Evolutionary conservation across 2,888 invertebrate genomes (phyloP), one percentile per base, ranked within the genome.

Genomic region (Acrobasis suavella): DNA sequence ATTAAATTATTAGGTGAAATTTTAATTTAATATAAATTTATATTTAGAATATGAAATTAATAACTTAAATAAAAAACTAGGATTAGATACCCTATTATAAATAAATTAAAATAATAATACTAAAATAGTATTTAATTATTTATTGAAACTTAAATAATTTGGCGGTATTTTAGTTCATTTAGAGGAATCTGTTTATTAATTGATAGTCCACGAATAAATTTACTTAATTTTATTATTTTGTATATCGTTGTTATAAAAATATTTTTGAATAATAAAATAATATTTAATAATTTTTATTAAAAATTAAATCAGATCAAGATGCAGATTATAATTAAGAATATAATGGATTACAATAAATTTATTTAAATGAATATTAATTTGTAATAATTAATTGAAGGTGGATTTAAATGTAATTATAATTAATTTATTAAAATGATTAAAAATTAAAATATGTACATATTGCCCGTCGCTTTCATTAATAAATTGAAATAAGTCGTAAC

Each of bases 401-500:
- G 94, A 95, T 95, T 95, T 95, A 93, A 93, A 87, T 93, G 94
- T 95, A 95, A 94, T 93, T 90, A 92, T 85, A 77, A 83, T 85
- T 80, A 88, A 65, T 86, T 90, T 81, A 80, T 76, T 91, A 87
- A 86, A 88, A 93, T 94, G 94, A 94, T 93, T 93, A 74, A 82
- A 89, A 93, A 93, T 93, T 95, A 91, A 93, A 93, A 93, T 94
- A 94, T 94, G 95, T 93, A 95, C 95, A 95, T 93, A 96, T 95
- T 94, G 95, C 95, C 95, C 95, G 95, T 95, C 95, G 91, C 94
- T 95, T 94, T 95, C 94, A 91, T 93, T 91, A 74, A 87, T 93
- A 94, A 94, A 76, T 87, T 94, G 94, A 90, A 94, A 95, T 94
- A 96, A 95, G 95, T 95, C 95, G 95, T 95, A 96, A 95, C 95